Evolutionary conservation across 2,113 vertebrate species (phyloP), one percentile per base, ranked within the genome.

Genomic region (Albula glossodonta): DNA sequence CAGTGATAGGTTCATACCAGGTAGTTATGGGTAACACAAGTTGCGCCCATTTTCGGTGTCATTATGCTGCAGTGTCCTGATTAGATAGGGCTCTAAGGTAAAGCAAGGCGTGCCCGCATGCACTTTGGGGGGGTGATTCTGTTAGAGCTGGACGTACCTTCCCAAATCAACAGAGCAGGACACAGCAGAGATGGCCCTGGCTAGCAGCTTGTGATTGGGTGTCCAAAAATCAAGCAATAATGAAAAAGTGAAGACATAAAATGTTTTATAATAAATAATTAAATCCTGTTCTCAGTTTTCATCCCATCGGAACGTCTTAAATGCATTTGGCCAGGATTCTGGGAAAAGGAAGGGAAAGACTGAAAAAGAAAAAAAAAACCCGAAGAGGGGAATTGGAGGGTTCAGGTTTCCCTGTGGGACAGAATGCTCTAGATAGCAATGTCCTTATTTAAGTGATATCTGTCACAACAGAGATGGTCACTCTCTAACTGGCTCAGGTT

Each of bases 371-470:
- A 74, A 86, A 86, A 81, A 83, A 50, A 48, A 57, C 31, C 31
- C 31, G 31, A 41, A 41, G 19, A 49, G 51, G 57, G 70, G 41
- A 51, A 57, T 22, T 41, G 70, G 77, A 60, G 78, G 7, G 83
- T 51, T 87, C 86, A 52, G 82, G 56, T 87, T 84, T 87, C 50
- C 86, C 86, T 77, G 19, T 56, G 77, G 86, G 86, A 84, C 13
- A 63, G 17, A 41, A 79, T 57, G 41, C 60, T 87, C 86, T 84
- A 79, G 80, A 60, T 70, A 66, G 80, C 82, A 84, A 87, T 52
- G 78, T 80, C 81, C 78, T 80, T 83, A 87, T 87, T 80, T 84
- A 87, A 87, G 84, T 87, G 86, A 80, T 60, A 63, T 84, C 82
- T 87, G 82, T 87, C 86, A 87, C 82, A 87, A 87, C 78, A 87